Evolutionary conservation across 2,888 invertebrate species (phyloP).

Genomic region (Drosophila limbata): DNA sequence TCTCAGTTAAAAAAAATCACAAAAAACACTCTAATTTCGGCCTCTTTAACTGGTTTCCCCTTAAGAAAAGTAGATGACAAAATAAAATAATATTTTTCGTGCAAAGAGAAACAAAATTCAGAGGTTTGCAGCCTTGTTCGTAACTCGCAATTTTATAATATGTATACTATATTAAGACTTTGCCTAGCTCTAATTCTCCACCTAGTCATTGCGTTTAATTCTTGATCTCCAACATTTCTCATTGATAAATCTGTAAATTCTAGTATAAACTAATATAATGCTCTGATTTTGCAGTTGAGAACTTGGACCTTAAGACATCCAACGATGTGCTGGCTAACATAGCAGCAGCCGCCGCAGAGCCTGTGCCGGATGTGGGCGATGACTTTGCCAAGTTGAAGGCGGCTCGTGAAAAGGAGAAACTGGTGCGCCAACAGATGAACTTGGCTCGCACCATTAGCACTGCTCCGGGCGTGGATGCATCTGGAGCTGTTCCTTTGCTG

Average conservation of each 20-base stretch:
- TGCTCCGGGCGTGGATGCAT: slow-evolving; percentile 75
- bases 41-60: too few relatives aligned
- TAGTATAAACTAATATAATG: slow-evolving; percentile 11
- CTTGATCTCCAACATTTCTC: slow-evolving; percentile 16
- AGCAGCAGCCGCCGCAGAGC: slow-evolving; percentile 27
- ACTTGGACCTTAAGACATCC: slow-evolving; percentile 77
- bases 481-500: slow-evolving; percentile 53
- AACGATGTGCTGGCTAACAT: slow-evolving; percentile 60
- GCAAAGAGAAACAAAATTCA: too few relatives aligned
- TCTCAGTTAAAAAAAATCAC: too few relatives aligned
- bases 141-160: slow-evolving; percentile 25
- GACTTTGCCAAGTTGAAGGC: slow-evolving; percentile 90
- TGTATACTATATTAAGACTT: slow-evolving; percentile 24
- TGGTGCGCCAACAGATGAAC: slow-evolving; percentile 88
- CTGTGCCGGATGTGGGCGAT: slow-evolving; percentile 86
- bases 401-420: slow-evolving; percentile 89
- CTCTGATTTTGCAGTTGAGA: slow-evolving; percentile 76
- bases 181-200: slow-evolving; percentile 40
- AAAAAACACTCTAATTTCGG: too few relatives aligned
- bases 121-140: background rate
- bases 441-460: slow-evolving; percentile 87
- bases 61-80: too few relatives aligned
- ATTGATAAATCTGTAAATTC: background rate
- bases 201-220: slow-evolving; percentile 55
- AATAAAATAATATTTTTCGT: too few relatives aligned